phyloP scores from a whole-genome alignment of 1,140 invertebrate genomes.

The Carcinoscorpius rotundicauda region DNA sequence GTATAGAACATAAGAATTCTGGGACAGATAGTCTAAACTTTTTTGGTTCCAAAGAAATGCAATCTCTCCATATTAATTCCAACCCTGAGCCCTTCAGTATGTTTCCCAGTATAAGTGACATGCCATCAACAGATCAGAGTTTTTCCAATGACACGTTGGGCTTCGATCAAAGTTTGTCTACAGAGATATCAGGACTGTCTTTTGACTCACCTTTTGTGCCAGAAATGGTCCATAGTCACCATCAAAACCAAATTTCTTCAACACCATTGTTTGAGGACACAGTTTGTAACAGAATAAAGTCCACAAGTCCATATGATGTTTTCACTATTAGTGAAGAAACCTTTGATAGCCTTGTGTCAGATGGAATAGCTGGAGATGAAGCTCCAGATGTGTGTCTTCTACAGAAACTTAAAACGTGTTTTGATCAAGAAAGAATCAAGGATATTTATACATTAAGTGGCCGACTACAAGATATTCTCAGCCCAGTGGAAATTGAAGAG shows the following conservation, averaged over 20 bases:
- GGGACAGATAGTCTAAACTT: neutral
- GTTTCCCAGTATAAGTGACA: no score
- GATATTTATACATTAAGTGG: constrained; percentile 32
- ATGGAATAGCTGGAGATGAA: neutral
- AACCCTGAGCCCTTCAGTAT: no score
- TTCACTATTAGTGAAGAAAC: neutral
- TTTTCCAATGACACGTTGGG: no score
- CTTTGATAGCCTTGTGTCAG: neutral
- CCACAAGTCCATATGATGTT: neutral
- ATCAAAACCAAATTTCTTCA: neutral
- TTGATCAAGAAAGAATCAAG: constrained; percentile 30
- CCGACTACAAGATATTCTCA: constrained; percentile 31
- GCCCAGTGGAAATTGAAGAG: constrained; percentile 31
- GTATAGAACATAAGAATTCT: neutral
- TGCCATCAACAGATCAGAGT: no score
- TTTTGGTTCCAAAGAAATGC: neutral
- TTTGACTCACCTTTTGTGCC: no score
- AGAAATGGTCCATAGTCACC: no score
- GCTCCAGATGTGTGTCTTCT: constrained; percentile 7
- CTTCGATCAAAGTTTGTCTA: no score
- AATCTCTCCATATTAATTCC: no score
- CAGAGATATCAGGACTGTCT: no score
- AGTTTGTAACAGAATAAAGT: neutral
- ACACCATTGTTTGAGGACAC: neutral
- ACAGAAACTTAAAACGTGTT: constrained; percentile 26